Percentiles rank a stretch among this genome's conserved stretches.
Conservation (phyloP, 2,113 vertebrate species). For the Propithecus coquereli region DNA sequence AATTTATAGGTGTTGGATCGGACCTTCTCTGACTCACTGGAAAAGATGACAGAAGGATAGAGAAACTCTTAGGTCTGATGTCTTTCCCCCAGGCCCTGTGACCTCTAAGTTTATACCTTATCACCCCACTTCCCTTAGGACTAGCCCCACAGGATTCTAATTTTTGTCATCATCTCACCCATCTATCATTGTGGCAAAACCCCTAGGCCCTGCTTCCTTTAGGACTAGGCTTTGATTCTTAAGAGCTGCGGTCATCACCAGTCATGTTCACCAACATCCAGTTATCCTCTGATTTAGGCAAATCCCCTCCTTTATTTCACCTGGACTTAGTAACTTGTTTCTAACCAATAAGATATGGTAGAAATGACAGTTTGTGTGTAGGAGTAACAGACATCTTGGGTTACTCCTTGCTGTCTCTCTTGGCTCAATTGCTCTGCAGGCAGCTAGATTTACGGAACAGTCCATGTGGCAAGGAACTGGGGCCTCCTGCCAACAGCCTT, state of each 20-base stretch:
- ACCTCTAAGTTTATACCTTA: background rate
- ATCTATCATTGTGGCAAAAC: background rate
- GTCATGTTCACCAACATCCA: background rate
- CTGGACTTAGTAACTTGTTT: background rate
- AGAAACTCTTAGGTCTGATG: background rate
- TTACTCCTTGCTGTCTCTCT: background rate
- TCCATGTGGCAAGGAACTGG: background rate
- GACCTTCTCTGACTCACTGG: background rate
- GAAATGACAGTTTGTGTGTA: background rate
- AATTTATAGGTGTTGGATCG: background rate
- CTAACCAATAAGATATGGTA: background rate
- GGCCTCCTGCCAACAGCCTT: background rate
- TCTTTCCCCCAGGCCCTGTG: background rate
- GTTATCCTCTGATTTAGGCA: background rate
- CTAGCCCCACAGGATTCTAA: background rate
- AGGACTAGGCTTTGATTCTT: background rate
- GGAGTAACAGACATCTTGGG: background rate
- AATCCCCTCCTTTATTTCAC: background rate
- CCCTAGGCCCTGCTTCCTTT: background rate
- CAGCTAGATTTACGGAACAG: background rate
- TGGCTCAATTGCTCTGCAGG: background rate
- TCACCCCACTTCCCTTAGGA: background rate
- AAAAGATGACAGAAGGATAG: background rate
- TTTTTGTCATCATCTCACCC: background rate
- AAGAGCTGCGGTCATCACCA: background rate